Evolutionary conservation across 2,113 vertebrate species (phyloP).

Genomic region (Phoxinus phoxinus): DNA sequence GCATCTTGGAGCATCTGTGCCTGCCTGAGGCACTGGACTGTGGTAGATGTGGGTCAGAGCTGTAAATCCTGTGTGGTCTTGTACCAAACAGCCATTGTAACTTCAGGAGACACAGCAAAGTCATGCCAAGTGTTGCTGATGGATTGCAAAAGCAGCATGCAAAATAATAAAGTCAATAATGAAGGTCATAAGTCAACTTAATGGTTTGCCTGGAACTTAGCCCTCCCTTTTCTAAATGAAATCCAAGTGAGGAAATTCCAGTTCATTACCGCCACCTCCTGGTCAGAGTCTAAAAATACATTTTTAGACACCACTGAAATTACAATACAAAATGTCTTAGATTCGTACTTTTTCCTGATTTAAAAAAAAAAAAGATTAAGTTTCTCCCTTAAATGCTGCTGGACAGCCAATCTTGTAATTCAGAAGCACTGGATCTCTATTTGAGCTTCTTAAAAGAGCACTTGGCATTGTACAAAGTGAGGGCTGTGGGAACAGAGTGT

Average conservation of each 20-base stretch:
- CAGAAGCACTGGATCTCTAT: background rate
- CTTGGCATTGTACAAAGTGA: slow-evolving; percentile 13
- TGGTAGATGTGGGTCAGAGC: slow-evolving; percentile 55
- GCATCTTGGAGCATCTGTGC: slow-evolving; percentile 53
- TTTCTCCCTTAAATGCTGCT: background rate
- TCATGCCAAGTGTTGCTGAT: slow-evolving; percentile 38
- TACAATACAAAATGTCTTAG: background rate
- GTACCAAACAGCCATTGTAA: slow-evolving; percentile 30
- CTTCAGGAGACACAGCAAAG: slow-evolving; percentile 3
- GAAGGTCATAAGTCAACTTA: slow-evolving; percentile 61
- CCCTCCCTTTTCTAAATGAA: slow-evolving; percentile 35
- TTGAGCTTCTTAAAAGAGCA: background rate
- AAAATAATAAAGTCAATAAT: slow-evolving; percentile 60
- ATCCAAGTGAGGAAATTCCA: slow-evolving; percentile 30
- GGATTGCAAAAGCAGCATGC: slow-evolving; percentile 43
- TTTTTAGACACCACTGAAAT: background rate
- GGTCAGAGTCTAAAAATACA: slow-evolving; percentile 40
- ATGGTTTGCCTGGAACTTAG: slow-evolving; percentile 45
- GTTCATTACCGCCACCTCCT: slow-evolving; percentile 54
- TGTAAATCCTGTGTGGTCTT: slow-evolving; percentile 50
- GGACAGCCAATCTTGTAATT: background rate
- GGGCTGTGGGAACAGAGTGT: slow-evolving; percentile 3
- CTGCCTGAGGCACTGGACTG: slow-evolving; percentile 43
- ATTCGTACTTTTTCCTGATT: background rate
- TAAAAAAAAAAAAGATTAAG: background rate